Evolutionary conservation across 2,888 invertebrate genomes (phyloP).

Genomic region (Tortrix viridana): DNA sequence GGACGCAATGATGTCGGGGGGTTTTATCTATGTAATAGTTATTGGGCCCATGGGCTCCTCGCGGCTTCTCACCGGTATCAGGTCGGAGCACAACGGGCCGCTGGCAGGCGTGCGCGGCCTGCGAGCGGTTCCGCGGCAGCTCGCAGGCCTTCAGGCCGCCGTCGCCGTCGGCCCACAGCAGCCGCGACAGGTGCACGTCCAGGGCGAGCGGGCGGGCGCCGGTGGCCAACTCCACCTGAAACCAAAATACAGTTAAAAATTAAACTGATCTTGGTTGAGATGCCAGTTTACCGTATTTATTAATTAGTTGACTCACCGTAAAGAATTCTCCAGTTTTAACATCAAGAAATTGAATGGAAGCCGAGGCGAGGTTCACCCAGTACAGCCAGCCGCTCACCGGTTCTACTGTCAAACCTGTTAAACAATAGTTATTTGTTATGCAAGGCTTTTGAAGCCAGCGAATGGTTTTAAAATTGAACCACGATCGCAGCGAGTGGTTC

Average conservation of each 20-base stretch:
- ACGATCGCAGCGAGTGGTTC: too few relatives aligned
- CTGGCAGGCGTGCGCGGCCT: constrained; percentile 10
- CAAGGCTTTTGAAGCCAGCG: too few relatives aligned
- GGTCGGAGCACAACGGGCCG: constrained; percentile 13
- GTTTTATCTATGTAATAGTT: too few relatives aligned
- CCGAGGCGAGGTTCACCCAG: constrained; percentile 82
- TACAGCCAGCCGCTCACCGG: constrained; percentile 85
- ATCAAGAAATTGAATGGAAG: constrained; percentile 85
- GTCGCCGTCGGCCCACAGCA: constrained; percentile 88
- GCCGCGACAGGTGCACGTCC: constrained; percentile 85
- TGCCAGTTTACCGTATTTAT: background rate
- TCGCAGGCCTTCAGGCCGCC: constrained; percentile 76
- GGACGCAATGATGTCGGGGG: too few relatives aligned
- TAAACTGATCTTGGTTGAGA: too few relatives aligned
- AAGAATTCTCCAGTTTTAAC: constrained; percentile 63
- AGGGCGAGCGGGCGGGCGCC: constrained; percentile 85
- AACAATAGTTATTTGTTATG: too few relatives aligned
- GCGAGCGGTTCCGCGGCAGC: constrained; percentile 50
- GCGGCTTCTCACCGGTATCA: constrained; percentile 10
- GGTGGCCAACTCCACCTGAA: constrained; percentile 47
- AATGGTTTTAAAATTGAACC: too few relatives aligned
- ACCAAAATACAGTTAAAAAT: too few relatives aligned
- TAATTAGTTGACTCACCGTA: constrained; percentile 54
- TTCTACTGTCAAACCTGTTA: constrained; percentile 86
- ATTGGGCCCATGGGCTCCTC: too few relatives aligned